A percentile compares a stretch with the other conserved stretches of the same genome.
phyloP scores from a whole-genome alignment of 2,888 invertebrate genomes.

The Carpatolechia fugitivella region DNA sequence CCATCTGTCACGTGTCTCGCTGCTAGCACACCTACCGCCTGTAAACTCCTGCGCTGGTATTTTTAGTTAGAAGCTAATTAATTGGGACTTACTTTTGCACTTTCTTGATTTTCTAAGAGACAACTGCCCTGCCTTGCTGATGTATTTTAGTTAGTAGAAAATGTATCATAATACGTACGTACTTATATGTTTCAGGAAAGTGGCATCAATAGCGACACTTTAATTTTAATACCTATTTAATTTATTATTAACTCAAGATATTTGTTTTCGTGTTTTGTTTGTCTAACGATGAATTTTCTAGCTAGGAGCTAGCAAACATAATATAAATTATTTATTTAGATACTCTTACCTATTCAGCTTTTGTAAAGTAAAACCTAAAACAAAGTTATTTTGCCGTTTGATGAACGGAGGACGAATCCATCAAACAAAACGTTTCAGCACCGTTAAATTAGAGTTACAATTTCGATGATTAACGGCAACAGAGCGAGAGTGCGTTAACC shows the following conservation, averaged over 20 bases:
- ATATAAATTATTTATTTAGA: no score
- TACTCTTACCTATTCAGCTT: no score
- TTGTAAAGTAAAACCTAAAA: no score
- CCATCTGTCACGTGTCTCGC: conserved; percentile 69
- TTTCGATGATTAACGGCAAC: conserved; percentile 17
- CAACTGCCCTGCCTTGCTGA: no score
- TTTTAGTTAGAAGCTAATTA: conserved; percentile 66
- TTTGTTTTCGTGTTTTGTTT: no score
- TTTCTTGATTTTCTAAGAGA: conserved; percentile 1
- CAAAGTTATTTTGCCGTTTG: background rate
- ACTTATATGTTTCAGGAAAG: no score
- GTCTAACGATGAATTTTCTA: no score
- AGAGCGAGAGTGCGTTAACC: conserved; percentile 6
- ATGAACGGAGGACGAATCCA: conserved; percentile 9
- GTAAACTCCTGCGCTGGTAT: conserved; percentile 46
- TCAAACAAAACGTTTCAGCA: conserved; percentile 10
- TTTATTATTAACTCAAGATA: no score
- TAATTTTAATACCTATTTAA: no score
- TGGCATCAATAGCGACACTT: no score
- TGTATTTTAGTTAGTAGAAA: background rate
- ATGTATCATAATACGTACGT: no score
- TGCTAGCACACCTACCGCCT: conserved; percentile 47
- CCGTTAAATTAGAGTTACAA: conserved; percentile 14
- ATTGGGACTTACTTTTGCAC: conserved; percentile 36
- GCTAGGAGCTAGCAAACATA: no score